A percentile compares a stretch with the other conserved stretches of the same genome.
Evolutionary conservation across 1,140 invertebrate species (phyloP).

Genomic region (Dreissena rostriformis): DNA sequence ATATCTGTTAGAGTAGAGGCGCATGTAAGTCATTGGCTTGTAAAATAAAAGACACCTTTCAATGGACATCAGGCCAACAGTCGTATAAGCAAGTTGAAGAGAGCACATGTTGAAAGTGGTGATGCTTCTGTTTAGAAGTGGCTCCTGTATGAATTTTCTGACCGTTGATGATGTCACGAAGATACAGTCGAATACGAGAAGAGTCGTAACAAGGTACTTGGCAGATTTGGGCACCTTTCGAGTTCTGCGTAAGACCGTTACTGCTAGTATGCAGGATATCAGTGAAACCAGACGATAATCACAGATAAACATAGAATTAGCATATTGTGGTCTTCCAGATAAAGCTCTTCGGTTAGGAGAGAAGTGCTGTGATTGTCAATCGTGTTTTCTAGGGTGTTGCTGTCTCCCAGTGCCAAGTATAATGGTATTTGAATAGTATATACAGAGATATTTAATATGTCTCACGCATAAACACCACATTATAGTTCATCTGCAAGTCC

Average conservation of each 20-base stretch:
- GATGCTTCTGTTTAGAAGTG: conserved; percentile 17
- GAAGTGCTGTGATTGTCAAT: too few relatives aligned
- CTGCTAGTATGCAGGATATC: neutral
- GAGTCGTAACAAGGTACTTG: conserved; percentile 15
- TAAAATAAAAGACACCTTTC: conserved; percentile 31
- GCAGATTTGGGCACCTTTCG: conserved; percentile 9
- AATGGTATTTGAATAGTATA: too few relatives aligned
- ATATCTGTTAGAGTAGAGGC: neutral
- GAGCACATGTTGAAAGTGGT: neutral
- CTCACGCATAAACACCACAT: too few relatives aligned
- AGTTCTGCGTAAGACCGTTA: neutral
- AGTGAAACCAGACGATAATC: neutral
- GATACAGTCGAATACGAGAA: conserved; percentile 13
- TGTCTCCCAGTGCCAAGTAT: too few relatives aligned
- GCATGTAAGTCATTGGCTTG: conserved; percentile 19
- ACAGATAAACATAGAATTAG: too few relatives aligned
- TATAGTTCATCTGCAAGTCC: too few relatives aligned
- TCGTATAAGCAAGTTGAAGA: conserved; percentile 25
- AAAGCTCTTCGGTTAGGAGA: too few relatives aligned
- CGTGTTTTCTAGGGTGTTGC: too few relatives aligned
- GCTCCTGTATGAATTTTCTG: conserved; percentile 18
- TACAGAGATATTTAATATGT: too few relatives aligned
- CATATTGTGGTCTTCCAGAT: too few relatives aligned
- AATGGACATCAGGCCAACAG: conserved; percentile 17
- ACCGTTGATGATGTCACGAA: neutral